phyloP scores from a whole-genome alignment of 2,797 vertebrate genomes.

The Hippopotamyrus pictus region DNA sequence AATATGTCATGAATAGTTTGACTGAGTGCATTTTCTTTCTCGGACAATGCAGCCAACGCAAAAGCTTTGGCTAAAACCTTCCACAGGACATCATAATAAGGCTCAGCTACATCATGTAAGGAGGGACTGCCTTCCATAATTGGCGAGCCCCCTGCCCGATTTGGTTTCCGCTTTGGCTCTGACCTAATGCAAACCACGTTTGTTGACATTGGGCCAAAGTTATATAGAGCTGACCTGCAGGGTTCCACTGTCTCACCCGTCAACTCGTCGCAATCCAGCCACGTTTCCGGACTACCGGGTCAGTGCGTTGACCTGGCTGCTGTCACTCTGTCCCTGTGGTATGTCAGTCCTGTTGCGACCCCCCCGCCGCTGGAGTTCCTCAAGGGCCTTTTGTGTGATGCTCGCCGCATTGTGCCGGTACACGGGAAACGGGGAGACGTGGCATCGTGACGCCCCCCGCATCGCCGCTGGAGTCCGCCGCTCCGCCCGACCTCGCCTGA shows the following conservation, averaged over 20 bases:
- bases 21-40: background rate
- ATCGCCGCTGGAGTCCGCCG: slow-evolving; percentile 45
- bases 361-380: slow-evolving; percentile 33
- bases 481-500: slow-evolving; percentile 29
- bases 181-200: slow-evolving; percentile 61
- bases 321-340: slow-evolving; percentile 48
- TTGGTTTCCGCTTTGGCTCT: slow-evolving; percentile 49
- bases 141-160: slow-evolving; percentile 51
- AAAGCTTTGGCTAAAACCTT: background rate
- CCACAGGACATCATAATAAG: slow-evolving; percentile 28
- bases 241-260: slow-evolving; percentile 27
- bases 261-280: background rate
- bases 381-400: slow-evolving; percentile 41
- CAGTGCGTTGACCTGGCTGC: slow-evolving; percentile 48
- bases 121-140: slow-evolving; percentile 43
- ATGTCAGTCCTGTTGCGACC: slow-evolving; percentile 48
- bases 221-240: slow-evolving; percentile 51
- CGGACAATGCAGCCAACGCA: background rate
- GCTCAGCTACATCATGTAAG: slow-evolving; percentile 20
- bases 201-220: slow-evolving; percentile 37
- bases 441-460: slow-evolving; percentile 48
- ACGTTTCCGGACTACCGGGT: slow-evolving; percentile 9
- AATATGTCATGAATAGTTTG: background rate
- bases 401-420: slow-evolving; percentile 45
- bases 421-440: slow-evolving; percentile 37